Evolutionary conservation across 2,113 vertebrate genomes (phyloP).

Genomic region (Pionites leucogaster): DNA sequence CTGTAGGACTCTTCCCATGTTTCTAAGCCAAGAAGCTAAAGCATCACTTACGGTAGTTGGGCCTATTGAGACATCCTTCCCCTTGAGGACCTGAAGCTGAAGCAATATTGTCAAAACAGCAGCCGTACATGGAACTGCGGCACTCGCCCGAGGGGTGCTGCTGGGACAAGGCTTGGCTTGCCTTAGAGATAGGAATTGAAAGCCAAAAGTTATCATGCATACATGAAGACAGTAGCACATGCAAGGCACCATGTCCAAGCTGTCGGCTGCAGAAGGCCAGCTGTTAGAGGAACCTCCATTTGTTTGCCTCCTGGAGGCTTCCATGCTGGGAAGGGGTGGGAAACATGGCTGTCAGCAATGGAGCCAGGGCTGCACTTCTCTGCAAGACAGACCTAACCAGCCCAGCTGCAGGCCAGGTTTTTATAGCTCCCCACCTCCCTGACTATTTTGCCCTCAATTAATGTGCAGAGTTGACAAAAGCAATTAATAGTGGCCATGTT

Average conservation of each 20-base stretch:
- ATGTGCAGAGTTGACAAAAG: neutral
- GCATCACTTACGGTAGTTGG: constrained; percentile 79
- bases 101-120: constrained; percentile 86
- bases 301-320: neutral
- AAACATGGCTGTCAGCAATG: neutral
- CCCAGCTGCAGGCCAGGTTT: neutral
- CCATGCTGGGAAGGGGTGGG: neutral
- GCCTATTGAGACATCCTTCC: constrained; percentile 83
- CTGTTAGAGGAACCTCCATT: neutral
- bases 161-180: constrained; percentile 56
- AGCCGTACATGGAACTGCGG: constrained; percentile 82
- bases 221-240: neutral
- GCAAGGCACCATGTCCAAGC: neutral
- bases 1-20: neutral
- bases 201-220: constrained; percentile 6
- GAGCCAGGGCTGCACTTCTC: neutral
- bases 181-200: constrained; percentile 42
- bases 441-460: neutral
- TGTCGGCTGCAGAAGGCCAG: neutral
- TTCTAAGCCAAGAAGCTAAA: neutral
- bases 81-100: constrained; percentile 85
- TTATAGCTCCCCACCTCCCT: neutral
- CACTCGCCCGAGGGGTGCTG: constrained; percentile 76
- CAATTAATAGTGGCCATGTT: neutral
- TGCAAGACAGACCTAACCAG: neutral